A percentile compares a stretch with the other conserved stretches of the same genome.
Conservation (phyloP, 2,888 invertebrate species). For the Deroplatys truncata region DNA sequence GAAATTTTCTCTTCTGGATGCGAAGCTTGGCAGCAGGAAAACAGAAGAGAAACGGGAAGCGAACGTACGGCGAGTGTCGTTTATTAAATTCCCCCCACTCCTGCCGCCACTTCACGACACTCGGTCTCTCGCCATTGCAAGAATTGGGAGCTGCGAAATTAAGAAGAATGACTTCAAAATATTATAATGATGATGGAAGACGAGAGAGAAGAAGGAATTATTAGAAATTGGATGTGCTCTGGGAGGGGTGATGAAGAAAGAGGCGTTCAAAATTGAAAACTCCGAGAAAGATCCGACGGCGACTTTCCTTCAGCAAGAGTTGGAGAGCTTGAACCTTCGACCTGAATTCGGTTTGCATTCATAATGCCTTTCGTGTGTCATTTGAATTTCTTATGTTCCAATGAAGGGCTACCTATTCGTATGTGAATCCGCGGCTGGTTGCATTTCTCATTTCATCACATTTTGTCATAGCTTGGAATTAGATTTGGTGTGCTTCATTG, state of each 20-base stretch:
- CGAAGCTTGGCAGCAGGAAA: slow-evolving; percentile 16
- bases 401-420: no score
- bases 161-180: slow-evolving; percentile 16
- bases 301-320: background rate
- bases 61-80: slow-evolving; percentile 18
- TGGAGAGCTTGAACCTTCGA: background rate
- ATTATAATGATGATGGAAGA: slow-evolving; percentile 17
- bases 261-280: background rate
- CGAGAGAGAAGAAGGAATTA: background rate
- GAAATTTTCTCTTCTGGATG: slow-evolving; percentile 17
- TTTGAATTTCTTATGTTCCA: background rate
- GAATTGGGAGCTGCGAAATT: slow-evolving; percentile 1
- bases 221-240: background rate
- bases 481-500: no score
- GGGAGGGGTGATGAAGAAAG: background rate
- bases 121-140: slow-evolving; percentile 1
- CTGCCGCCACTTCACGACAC: background rate
- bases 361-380: background rate
- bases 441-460: no score
- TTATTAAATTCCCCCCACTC: slow-evolving; percentile 16
- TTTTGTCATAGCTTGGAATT: no score
- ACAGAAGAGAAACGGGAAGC: slow-evolving; percentile 16
- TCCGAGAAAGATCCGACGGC: background rate
- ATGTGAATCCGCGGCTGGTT: no score
- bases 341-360: background rate